Evolutionary conservation across 2,113 vertebrate genomes (phyloP).

Genomic region (Mus pahari): DNA sequence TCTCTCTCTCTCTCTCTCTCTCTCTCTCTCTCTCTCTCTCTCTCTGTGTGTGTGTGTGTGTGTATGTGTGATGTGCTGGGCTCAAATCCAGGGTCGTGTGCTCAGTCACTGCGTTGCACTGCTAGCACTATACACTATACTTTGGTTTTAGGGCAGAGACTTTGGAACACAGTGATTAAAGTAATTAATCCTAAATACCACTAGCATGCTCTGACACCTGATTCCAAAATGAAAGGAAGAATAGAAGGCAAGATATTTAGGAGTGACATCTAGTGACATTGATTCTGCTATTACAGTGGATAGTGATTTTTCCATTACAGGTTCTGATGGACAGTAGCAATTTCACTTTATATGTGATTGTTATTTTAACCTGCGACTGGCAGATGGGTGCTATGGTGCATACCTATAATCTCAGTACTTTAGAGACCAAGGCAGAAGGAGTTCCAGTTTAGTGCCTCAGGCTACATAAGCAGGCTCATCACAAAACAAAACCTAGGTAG

Average conservation of each 20-base stretch:
- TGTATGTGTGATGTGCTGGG: background rate
- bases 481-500: background rate
- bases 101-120: background rate
- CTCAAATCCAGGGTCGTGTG: background rate
- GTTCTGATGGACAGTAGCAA: background rate
- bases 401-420: background rate
- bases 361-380: slow-evolving; percentile 31
- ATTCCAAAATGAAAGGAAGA: background rate
- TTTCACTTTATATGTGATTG: slow-evolving; percentile 38
- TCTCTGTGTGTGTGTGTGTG: too few species aligned
- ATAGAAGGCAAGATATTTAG: slow-evolving; percentile 11
- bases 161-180: slow-evolving; percentile 14
- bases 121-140: background rate
- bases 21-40: too few species aligned
- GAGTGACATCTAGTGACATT: slow-evolving; percentile 27
- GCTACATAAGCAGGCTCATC: background rate
- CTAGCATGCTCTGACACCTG: background rate
- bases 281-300: background rate
- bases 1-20: too few species aligned
- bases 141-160: background rate
- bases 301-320: background rate
- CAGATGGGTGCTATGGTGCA: background rate
- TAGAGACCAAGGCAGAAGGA: background rate
- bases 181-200: slow-evolving; percentile 9
- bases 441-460: background rate